Percentiles rank a stretch among this genome's conserved stretches.
These are phyloP conservation scores for Chelon labrosus DNA, from an alignment of 2,797 vertebrate genomes.

Conservation along the genomic window DNA sequence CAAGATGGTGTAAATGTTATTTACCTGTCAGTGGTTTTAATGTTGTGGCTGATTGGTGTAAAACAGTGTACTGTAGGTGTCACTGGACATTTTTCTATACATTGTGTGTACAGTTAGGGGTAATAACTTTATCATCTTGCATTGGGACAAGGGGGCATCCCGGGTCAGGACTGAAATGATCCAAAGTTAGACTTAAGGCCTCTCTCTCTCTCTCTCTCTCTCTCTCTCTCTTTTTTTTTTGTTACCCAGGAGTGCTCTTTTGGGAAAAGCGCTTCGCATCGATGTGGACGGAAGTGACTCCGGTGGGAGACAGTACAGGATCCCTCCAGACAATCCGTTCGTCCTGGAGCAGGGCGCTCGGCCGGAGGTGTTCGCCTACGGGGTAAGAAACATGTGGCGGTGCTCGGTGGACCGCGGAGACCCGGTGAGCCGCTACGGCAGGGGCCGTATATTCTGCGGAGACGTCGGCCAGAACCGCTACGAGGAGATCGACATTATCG, in stretches of 20 bases:
- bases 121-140: too few species aligned
- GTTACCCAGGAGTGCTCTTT: constrained; percentile 82
- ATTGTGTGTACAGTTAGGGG: too few species aligned
- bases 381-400: constrained; percentile 91
- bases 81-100: too few species aligned
- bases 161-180: too few species aligned
- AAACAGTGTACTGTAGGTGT: too few species aligned
- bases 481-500: constrained; percentile 89
- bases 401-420: constrained; percentile 90
- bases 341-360: constrained; percentile 73
- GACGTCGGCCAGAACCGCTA: constrained; percentile 91
- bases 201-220: neutral
- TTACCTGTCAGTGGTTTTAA: too few species aligned
- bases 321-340: constrained; percentile 90
- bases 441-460: constrained; percentile 90
- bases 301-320: constrained; percentile 75
- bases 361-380: constrained; percentile 87
- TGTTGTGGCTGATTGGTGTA: too few species aligned
- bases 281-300: constrained; percentile 80
- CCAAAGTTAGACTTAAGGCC: too few species aligned
- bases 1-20: too few species aligned
- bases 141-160: too few species aligned
- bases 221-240: too few species aligned
- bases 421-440: constrained; percentile 76
- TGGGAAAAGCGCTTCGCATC: constrained; percentile 90